Evolutionary conservation across 2,797 vertebrate species (phyloP).

Genomic region (Delichon dasypus): DNA sequence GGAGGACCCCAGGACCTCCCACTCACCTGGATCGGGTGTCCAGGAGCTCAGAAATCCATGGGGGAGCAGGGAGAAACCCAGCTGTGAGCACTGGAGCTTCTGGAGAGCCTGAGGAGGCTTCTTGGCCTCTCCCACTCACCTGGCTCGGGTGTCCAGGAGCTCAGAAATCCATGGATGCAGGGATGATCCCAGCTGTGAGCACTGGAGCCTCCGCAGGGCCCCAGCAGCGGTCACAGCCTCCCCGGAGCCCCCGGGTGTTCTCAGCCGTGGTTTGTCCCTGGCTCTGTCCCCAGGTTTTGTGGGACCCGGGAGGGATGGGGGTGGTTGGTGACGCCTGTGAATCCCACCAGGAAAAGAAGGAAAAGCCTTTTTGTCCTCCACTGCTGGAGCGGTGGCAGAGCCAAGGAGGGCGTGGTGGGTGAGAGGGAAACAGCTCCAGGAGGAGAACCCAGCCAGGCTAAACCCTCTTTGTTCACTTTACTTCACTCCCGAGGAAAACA

Average conservation of each 20-base stretch:
- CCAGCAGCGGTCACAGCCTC: too few relatives aligned
- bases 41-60: neutral
- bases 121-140: too few relatives aligned
- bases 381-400: neutral
- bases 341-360: neutral
- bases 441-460: neutral
- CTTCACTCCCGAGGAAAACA: neutral
- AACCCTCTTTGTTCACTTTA: neutral
- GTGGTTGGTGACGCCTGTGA: neutral
- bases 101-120: too few relatives aligned
- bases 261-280: neutral
- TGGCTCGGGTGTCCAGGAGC: neutral
- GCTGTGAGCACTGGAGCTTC: too few relatives aligned
- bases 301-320: fast-evolving
- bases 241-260: neutral
- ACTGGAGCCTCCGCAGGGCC: too few relatives aligned
- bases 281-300: neutral
- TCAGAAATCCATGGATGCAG: neutral
- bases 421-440: neutral
- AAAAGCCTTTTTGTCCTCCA: neutral
- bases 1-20: neutral
- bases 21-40: neutral
- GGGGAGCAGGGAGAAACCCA: neutral
- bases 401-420: neutral
- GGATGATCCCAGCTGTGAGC: neutral